Conservation (phyloP, 1,140 invertebrate genomes). For the Camponotus floridanus region DNA sequence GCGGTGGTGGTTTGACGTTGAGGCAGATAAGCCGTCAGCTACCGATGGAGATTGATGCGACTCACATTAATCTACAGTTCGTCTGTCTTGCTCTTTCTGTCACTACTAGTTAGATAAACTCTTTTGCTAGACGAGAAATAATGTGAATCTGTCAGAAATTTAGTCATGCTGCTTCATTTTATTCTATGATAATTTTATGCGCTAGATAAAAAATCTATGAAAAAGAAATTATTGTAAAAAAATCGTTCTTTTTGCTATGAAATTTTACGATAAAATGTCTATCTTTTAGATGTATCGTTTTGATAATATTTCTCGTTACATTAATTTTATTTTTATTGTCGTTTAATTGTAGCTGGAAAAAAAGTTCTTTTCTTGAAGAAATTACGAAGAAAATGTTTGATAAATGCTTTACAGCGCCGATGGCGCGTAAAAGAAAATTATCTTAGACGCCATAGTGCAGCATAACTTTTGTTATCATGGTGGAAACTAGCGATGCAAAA, state of each 20-base stretch:
- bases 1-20: conserved; percentile 53
- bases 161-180: neutral
- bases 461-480: conserved; percentile 55
- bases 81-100: conserved; percentile 40
- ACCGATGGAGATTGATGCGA: conserved; percentile 76
- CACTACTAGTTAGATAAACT: neutral
- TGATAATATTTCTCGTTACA: neutral
- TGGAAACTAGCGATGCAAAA: conserved; percentile 49
- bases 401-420: conserved; percentile 1
- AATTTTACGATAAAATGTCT: neutral
- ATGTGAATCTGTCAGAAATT: conserved; percentile 63
- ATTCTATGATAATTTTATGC: neutral
- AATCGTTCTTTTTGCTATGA: neutral
- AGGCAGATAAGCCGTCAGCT: conserved; percentile 66
- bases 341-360: too few species aligned
- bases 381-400: conserved; percentile 24
- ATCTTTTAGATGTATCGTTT: neutral
- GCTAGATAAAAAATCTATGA: neutral
- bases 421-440: conserved; percentile 19
- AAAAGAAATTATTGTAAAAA: neutral
- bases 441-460: neutral
- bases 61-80: conserved; percentile 74
- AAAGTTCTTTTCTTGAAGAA: neutral
- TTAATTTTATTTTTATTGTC: neutral
- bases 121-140: conserved; percentile 69